Evolutionary conservation across 2,113 vertebrate species (phyloP), one percentile per base, ranked within the genome.

Genomic region (Garra rufa): DNA sequence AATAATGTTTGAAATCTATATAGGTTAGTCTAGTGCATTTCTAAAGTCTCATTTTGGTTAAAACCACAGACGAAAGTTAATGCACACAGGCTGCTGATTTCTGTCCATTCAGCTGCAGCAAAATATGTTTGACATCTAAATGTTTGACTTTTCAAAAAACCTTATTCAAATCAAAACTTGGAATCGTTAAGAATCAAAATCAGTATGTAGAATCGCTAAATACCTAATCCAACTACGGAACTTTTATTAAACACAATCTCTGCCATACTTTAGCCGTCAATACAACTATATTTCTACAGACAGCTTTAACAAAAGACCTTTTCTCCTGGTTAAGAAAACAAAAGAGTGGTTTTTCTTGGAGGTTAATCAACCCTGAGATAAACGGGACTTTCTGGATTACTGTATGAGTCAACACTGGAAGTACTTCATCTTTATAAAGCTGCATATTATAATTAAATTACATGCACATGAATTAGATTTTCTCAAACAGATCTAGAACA

Each of bases 281-380:
- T 9, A 8, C 19, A 3, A n/a, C n/a, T 79, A 17, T 19, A 59
- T 69, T 46, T 50, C 74, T 59, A 55, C 50, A 65, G 19, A 19
- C 15, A 7, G 48, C 48, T 50, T 50, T 17, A 17, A 50, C 6
- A 7, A 15, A 50, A 50, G 48, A 71, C 8, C 67, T 69, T 82
- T 14, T 3, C 67, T 76, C 41, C 52, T 43, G 65, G 78, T 83
- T 75, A 43, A 69, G 57, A 71, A 70, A 63, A 80, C 81, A 59
- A 21, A 30, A 21, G 38, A 61, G 46, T 48, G n/a, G 59, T 85
- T 83, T n/a, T 78, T 55, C 83, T 48, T 83, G 83, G 67, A 88
- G 59, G 65, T 69, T 69, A 85, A 85, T 78, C 75, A 76, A 50
- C 73, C 6, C 52, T 55, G 52, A 55, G 26, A 4, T 75, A 75